Evolutionary conservation across 1,140 invertebrate genomes (phyloP).

Genomic region (Drosophila gunungcola): DNA sequence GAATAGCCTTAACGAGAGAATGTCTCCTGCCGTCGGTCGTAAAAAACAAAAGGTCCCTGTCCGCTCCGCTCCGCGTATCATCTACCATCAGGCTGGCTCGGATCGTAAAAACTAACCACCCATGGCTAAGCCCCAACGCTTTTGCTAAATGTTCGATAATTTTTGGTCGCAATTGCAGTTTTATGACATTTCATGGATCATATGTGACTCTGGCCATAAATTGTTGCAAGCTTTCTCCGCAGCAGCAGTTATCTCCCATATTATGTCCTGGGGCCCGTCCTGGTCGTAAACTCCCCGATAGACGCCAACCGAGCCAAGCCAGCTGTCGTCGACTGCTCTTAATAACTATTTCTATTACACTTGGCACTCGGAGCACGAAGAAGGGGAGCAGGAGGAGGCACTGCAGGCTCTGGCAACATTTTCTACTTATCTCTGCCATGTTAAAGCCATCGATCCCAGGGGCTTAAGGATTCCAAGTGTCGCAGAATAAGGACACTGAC

Average conservation of each 20-base stretch:
- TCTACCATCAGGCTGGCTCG: neutral
- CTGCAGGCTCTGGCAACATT: constrained; percentile 62
- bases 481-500: constrained; percentile 4
- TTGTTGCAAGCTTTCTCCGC: constrained; percentile 57
- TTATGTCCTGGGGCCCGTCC: constrained; percentile 23
- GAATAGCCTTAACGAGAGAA: constrained; percentile 53
- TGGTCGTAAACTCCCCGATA: constrained; percentile 66
- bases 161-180: constrained; percentile 78
- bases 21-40: constrained; percentile 60
- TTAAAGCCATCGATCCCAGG: constrained; percentile 37
- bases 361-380: constrained; percentile 73
- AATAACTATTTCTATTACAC: constrained; percentile 81
- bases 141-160: constrained; percentile 81
- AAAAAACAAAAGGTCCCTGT: constrained; percentile 73
- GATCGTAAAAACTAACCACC: constrained; percentile 71
- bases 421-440: constrained; percentile 67
- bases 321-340: constrained; percentile 61
- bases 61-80: constrained; percentile 27
- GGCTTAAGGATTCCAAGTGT: constrained; percentile 22
- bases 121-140: constrained; percentile 68
- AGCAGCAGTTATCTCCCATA: constrained; percentile 39
- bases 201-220: constrained; percentile 64
- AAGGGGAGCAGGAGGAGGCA: neutral
- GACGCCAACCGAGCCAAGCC: constrained; percentile 43
- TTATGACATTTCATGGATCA: constrained; percentile 78